These are phyloP conservation scores for Branchipolynoe longqiensis DNA, from an alignment of 2,888 invertebrate genomes.

Conservation along the genomic window DNA sequence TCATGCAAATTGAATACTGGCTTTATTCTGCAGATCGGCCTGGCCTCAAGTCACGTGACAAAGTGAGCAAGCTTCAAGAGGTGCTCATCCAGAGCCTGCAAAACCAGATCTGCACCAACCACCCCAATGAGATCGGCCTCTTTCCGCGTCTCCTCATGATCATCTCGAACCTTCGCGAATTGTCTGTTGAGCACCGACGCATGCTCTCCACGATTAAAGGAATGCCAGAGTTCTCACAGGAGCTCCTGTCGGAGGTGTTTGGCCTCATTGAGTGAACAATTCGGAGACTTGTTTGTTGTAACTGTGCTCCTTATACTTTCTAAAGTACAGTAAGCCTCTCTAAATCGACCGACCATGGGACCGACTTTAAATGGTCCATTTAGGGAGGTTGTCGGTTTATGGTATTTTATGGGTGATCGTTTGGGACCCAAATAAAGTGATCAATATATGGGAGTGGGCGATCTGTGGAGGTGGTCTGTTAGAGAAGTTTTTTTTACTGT, in stretches of 20 bases:
- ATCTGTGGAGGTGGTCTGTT: no score
- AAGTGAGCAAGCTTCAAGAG: slow-evolving; percentile 79
- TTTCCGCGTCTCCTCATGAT: slow-evolving; percentile 81
- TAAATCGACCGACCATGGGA: no score
- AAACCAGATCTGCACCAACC: slow-evolving; percentile 75
- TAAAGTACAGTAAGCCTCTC: no score
- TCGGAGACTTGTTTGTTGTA: no score
- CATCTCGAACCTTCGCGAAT: slow-evolving; percentile 80
- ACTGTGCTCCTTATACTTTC: no score
- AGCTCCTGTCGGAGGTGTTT: slow-evolving; percentile 57
- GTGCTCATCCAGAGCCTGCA: slow-evolving; percentile 79
- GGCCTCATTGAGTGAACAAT: slow-evolving; percentile 58
- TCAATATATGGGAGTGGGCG: no score
- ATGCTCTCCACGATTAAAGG: slow-evolving; percentile 73
- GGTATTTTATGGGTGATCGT: no score
- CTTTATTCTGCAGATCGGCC: slow-evolving; percentile 75
- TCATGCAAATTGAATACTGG: no score
- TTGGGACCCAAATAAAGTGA: no score
- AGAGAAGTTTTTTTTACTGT: no score
- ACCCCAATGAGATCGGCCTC: slow-evolving; percentile 71
- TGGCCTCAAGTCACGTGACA: slow-evolving; percentile 78
- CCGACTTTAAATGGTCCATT: no score
- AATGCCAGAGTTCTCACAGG: slow-evolving; percentile 57
- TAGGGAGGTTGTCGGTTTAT: no score
- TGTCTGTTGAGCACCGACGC: slow-evolving; percentile 80